Conservation (phyloP, 2,113 vertebrate species). For the Caranx ignobilis region DNA sequence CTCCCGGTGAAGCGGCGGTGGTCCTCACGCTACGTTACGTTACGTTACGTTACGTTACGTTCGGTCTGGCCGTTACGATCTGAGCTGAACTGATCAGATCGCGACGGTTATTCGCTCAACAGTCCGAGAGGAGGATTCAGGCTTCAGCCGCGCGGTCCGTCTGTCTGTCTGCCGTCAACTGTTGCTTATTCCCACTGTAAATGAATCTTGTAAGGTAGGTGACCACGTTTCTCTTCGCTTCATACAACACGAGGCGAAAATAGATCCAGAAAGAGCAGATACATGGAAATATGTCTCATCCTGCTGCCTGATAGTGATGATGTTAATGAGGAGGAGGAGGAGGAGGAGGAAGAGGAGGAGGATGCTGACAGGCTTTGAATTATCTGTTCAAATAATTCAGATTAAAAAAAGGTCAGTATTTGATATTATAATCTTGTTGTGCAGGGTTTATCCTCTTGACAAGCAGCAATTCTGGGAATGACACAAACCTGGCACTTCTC, state of each 20-base stretch:
- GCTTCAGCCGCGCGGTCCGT: slow-evolving; percentile 61
- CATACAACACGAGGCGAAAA: no score
- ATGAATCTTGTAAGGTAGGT: slow-evolving; percentile 87
- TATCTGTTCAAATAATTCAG: no score
- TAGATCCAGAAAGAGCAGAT: not conserved
- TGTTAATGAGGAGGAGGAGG: slow-evolving; percentile 7
- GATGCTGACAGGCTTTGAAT: slow-evolving; percentile 10
- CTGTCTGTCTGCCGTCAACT: slow-evolving; percentile 75
- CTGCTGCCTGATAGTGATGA: slow-evolving; percentile 5
- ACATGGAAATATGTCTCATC: not conserved
- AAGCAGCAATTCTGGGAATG: not conserved
- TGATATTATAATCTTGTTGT: slow-evolving; percentile 23
- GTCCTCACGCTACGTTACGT: slow-evolving; percentile 11
- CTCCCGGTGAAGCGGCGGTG: slow-evolving; percentile 36
- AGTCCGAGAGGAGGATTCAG: slow-evolving; percentile 34
- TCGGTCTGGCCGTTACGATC: slow-evolving; percentile 6
- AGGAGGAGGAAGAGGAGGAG: not conserved
- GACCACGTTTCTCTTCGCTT: not conserved
- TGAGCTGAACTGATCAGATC: slow-evolving; percentile 25
- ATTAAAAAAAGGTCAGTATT: no score
- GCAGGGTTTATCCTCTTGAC: slow-evolving; percentile 8
- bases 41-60: slow-evolving; percentile 10
- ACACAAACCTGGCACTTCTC: slow-evolving; percentile 26
- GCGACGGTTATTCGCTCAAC: slow-evolving; percentile 7
- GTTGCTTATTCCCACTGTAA: slow-evolving; percentile 82